Base-by-base conservation (phyloP, 1,140 invertebrate species). In the Hirudo medicinalis region DNA sequence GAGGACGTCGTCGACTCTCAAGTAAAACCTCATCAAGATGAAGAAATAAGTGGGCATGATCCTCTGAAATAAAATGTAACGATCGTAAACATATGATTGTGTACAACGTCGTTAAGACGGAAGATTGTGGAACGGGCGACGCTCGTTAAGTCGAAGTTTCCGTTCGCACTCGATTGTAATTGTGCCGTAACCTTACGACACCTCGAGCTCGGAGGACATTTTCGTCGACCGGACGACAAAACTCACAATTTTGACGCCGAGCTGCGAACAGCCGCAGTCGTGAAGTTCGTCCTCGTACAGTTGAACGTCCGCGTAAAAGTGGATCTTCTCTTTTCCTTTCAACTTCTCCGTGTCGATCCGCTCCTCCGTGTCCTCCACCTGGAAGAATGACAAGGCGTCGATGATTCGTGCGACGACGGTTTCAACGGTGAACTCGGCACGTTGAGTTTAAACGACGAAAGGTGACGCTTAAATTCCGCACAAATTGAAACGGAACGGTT, bases 221-320 rank as follows among this genome's bases (percentile, higher is more conserved):
- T n/a, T n/a, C n/a, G n/a, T n/a, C n/a, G 40, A 0, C 25, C 17
- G 0, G 6, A 40, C 9, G 13, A 76, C 5, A 6, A 63, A 72
- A 85, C 88, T 89, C 86, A 95, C 92, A 84, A 97, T 93, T 88
- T 97, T 96, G 0, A 94, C 91, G 76, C 88, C 90, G 75, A 88
- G 86, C 67, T 89, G 87, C 0, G 94, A 91, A 70, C 92, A 89
- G 27, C 96, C 96, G 86, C 98, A 92, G 84, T 99, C 96, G 79
- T 97, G 94, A 67, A 99, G 82, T 83, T 99, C 96, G 85, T 99
- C 96, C 84, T 99, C 96, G 85, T 91, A 99, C 2, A 99, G 83
- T 29, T 90, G 88, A 49, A 99, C 82, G 81, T 97, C 92, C 76
- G 92, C 87, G 82, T 94, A 98, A 80, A 97, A 98, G 0, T 93